A percentile compares a stretch with the other conserved stretches of the same genome.
These are phyloP conservation scores for Aptenodytes forsteri DNA, from an alignment of 2,113 vertebrate species.

Conservation along the genomic window DNA sequence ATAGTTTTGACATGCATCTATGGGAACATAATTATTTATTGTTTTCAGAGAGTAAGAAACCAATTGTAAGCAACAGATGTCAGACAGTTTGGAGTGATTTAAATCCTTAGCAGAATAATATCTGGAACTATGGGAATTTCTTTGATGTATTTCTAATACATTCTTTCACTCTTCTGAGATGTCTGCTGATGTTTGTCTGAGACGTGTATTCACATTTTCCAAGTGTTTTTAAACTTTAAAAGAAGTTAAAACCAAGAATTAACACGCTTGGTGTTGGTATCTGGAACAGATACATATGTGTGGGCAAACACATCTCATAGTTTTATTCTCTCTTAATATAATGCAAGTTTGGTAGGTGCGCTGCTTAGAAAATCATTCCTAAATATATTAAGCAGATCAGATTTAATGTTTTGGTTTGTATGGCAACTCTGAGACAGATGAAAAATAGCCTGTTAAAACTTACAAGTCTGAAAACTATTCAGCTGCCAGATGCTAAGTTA, in stretches of 20 bases:
- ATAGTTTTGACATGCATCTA: not conserved
- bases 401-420: conserved; percentile 60
- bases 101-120: not conserved
- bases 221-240: not conserved
- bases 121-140: not conserved
- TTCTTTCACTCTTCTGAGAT: not conserved
- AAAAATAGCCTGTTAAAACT: conserved; percentile 68
- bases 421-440: conserved; percentile 46
- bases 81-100: not conserved
- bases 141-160: not conserved
- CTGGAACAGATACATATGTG: not conserved
- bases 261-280: fast-evolving
- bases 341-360: not conserved
- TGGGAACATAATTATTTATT: not conserved
- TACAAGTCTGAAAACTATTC: conserved; percentile 63
- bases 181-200: not conserved
- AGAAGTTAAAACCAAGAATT: not conserved
- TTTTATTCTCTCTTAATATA: not conserved
- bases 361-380: not conserved
- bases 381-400: conserved; percentile 1
- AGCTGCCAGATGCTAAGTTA: conserved; percentile 67
- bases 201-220: not conserved
- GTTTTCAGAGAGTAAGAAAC: not conserved
- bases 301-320: not conserved
- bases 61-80: not conserved